Evolutionary conservation across 2,888 invertebrate genomes (phyloP), one percentile per base, ranked within the genome.

Genomic region (Philonicus albiceps): DNA sequence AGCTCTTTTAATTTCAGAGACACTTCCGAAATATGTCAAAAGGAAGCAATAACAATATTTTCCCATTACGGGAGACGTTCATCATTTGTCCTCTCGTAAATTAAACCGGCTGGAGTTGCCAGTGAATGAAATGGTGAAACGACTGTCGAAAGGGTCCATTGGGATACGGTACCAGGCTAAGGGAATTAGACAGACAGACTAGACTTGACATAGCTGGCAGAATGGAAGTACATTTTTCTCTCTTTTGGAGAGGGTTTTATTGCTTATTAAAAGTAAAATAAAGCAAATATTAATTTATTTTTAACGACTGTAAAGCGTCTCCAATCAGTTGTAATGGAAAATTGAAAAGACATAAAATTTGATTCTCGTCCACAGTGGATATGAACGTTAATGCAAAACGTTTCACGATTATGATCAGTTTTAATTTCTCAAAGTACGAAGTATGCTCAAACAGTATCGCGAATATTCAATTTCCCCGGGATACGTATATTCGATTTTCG

Each of bases 1-100:
- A 55, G 34, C 55, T 81, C 31, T 34, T 81, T 81, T 34, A 81
- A 81, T 81, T 81, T 81, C 49, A 19, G 64, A 31, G 34, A 37
- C 81, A 81, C 27, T 55, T 81, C 13, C 30, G 49, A 53, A 30
- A 40, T 53, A 53, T 40, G 80, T 80, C 53, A 53, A 80, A 49
- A 80, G 74, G 75, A 75, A 75, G 75, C 75, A 75, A 37, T 37
- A 75, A 75, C 75, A 75, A 75, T 37, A 74, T 74, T 19, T 37
- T 37, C 34, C 75, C 31, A 75, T 19, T 75, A 37, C 37, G 19
- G 22, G 75, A 75, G 75, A 64, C 64, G 64, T 64, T 64, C 64
- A 64, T 64, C 64, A 64, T 64, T 64, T 64, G 64, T 64, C 64
- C 64, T 7, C 22, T 64, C 64, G 64, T 64, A 64, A 64, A 64